phyloP scores from a whole-genome alignment of 2,113 vertebrate species.

The Chloropsis cyanopogon region DNA sequence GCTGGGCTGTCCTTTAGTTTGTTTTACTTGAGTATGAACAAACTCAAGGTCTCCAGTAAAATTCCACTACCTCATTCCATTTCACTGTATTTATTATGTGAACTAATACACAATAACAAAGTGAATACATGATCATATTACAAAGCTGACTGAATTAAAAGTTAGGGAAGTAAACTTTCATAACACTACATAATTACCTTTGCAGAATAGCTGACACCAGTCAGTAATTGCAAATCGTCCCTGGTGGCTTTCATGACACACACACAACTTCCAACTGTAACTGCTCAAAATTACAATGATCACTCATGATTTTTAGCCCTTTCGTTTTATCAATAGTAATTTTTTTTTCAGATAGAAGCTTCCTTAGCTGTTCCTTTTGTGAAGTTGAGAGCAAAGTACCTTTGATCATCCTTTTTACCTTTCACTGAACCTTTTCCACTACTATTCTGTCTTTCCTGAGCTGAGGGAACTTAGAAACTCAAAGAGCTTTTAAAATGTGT shows the following conservation, averaged over 20 bases:
- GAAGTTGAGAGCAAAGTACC: background rate
- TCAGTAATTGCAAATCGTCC: background rate
- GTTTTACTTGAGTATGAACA: background rate
- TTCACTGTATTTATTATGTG: background rate
- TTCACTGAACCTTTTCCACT: background rate
- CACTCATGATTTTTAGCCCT: background rate
- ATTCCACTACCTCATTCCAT: background rate
- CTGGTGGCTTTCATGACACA: background rate
- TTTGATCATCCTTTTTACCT: background rate
- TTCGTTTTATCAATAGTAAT: background rate
- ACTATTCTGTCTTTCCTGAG: background rate
- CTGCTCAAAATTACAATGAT: background rate
- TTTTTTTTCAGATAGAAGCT: background rate
- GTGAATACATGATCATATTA: background rate
- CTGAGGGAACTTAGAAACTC: background rate
- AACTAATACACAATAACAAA: background rate
- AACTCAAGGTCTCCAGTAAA: background rate
- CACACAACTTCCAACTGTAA: background rate
- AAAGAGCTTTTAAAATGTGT: background rate
- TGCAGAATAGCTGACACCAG: background rate
- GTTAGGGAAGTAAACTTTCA: background rate
- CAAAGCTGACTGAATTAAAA: background rate
- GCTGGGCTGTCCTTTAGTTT: background rate
- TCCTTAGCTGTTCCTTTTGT: background rate
- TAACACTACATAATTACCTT: background rate